Evolutionary conservation across 1,140 invertebrate genomes (phyloP), one percentile per base, ranked within the genome.

Genomic region (Wasmannia auropunctata): DNA sequence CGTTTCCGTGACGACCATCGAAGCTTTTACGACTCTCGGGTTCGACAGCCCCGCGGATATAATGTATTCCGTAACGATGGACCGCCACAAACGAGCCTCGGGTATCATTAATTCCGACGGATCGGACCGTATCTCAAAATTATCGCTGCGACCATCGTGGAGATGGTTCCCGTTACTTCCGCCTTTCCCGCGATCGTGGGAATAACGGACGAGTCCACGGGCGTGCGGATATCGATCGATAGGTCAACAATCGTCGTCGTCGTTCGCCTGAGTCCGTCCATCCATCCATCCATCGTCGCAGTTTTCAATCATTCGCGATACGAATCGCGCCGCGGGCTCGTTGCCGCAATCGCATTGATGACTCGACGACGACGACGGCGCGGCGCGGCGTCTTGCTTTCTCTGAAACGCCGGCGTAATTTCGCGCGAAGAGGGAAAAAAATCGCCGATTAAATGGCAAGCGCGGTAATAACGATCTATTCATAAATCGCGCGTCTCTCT

Each of bases 151-250:
- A 90, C 56, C 70, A 87, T 89, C 88, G 74, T 58, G 34, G 49
- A 69, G 81, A 87, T 87, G 72, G n/a, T n/a, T 88, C 79, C 70
- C 88, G 89, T 90, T 90, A 90, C 62, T 79, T 79, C 56, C 88
- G 40, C 86, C 67, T 40, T 40, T 72, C 63, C 34, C n/a, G n/a
- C 58, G 56, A 76, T 43, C 87, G 79, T 90, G 88, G 51, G 85
- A 89, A 90, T 89, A 79, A 87, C 79, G 37, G 56, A 60, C 6
- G 19, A 25, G 34, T 54, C 37, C 16, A n/a, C n/a, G n/a, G n/a
- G n/a, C n/a, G 22, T 7, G 19, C 22, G 43, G 75, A 80, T 83
- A 25, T 74, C 79, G 37, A 72, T 43, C 65, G 79, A 81, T 70
- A 43, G 54, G 56, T 89, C 77, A 63, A 67, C 54, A 72, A 37